phyloP scores from a whole-genome alignment of 1,140 invertebrate species.

The Drosophila punjabiensis region DNA sequence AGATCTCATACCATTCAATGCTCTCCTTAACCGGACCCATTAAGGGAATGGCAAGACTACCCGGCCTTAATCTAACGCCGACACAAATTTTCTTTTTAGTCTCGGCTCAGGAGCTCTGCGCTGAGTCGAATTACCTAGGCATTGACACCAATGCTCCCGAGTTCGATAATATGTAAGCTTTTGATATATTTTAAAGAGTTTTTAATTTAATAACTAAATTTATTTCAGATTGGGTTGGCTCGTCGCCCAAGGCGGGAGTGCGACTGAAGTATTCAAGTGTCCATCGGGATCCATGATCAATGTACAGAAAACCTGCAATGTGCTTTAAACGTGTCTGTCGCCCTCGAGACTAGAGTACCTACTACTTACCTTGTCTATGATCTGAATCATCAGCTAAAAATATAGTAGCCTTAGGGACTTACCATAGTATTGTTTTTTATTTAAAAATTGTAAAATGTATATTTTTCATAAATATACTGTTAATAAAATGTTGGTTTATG shows the following conservation, averaged over 20 bases:
- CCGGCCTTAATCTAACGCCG: conserved; percentile 80
- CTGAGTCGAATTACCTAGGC: conserved; percentile 79
- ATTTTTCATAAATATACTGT: conserved; percentile 51
- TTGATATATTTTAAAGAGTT: too few relatives aligned
- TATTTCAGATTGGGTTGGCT: conserved; percentile 81
- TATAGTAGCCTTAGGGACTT: conserved; percentile 36
- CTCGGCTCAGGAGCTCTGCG: conserved; percentile 80
- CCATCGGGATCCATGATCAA: conserved; percentile 82
- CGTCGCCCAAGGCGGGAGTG: conserved; percentile 83
- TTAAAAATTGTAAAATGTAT: conserved; percentile 35
- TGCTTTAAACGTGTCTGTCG: conserved; percentile 68
- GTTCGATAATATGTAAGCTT: conserved; percentile 82
- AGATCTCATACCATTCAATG: conserved; percentile 85
- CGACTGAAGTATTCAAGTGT: conserved; percentile 84
- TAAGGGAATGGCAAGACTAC: conserved; percentile 81
- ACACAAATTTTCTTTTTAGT: conserved; percentile 85
- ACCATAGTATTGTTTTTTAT: conserved; percentile 43
- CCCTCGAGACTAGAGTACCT: conserved; percentile 26
- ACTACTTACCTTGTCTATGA: conserved; percentile 32
- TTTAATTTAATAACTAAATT: not conserved
- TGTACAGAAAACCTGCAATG: conserved; percentile 84
- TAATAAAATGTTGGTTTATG: conserved; percentile 40
- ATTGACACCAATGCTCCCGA: conserved; percentile 78
- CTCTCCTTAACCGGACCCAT: conserved; percentile 80
- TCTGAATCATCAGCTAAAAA: conserved; percentile 11